Percentiles rank a stretch among this genome's conserved stretches.
Conservation (phyloP, 1,140 invertebrate genomes). For the Lordiphosa clarofinis region DNA sequence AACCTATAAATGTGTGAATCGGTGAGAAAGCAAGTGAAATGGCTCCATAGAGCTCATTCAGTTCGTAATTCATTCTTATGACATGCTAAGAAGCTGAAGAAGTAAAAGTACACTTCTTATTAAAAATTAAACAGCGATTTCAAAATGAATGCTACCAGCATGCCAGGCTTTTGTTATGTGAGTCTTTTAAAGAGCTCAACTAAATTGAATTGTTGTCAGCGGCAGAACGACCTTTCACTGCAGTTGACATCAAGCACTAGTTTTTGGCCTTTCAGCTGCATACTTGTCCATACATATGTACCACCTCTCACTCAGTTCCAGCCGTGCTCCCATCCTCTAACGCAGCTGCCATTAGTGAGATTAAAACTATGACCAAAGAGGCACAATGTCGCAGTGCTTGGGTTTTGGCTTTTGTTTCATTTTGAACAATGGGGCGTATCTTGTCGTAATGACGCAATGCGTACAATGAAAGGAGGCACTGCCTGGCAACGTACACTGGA, state of each 20-base stretch:
- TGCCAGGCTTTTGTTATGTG: not conserved
- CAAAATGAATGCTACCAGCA: too few species aligned
- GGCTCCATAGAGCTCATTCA: too few species aligned
- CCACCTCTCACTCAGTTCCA: not conserved
- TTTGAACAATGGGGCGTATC: constrained; percentile 59
- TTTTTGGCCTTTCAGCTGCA: not conserved
- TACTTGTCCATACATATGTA: not conserved
- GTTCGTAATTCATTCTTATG: too few species aligned
- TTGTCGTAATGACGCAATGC: constrained; percentile 68
- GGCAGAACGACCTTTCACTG: constrained; percentile 27
- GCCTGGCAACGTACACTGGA: not conserved
- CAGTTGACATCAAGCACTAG: constrained; percentile 14
- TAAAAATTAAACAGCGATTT: too few species aligned
- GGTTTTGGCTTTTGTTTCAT: constrained; percentile 46
- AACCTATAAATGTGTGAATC: too few species aligned
- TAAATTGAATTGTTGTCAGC: constrained; percentile 31
- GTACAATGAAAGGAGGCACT: constrained; percentile 30
- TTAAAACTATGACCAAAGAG: constrained; percentile 64
- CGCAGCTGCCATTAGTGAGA: constrained; percentile 66
- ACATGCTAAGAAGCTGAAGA: too few species aligned
- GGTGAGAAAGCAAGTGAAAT: too few species aligned
- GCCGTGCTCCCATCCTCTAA: not conserved
- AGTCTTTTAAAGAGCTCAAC: constrained; percentile 1
- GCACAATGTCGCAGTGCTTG: constrained; percentile 49
- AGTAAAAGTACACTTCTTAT: too few species aligned